Base-by-base conservation (phyloP, 2,888 invertebrate species). In the Dicranocentrus wangi region DNA sequence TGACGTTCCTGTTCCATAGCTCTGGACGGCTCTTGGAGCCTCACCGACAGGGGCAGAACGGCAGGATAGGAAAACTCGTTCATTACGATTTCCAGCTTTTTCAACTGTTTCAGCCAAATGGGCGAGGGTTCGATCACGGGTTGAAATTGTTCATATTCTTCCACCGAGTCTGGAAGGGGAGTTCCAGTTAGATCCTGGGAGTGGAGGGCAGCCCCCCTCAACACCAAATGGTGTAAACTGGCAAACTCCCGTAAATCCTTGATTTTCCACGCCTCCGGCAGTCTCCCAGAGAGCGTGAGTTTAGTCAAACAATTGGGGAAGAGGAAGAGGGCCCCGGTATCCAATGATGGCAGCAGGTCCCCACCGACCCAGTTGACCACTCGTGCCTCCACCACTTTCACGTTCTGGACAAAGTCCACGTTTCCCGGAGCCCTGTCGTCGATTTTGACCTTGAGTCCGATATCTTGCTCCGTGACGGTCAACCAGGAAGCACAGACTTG, bases 31-130 rank as follows among this genome's bases (percentile, higher is more conserved):
- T 83, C 69, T 8, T 51, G 60, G 2, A 80, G 53, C 10, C 82
- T 43, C 0, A 83, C 43, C 2, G 63, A 19, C 0, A 83, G 43
- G 1, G 82, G 77, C 13, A 83, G 71, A 0, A 15, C 32, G n/a
- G 72, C 42, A 28, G 71, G 79, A 32, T 81, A 83, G 1, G 77
- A 61, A 47, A 69, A 81, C 43, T 83, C 83, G 55, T 77, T 81
- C 53, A 77, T 71, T 10, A 83, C 51, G 10, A 83, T 42, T 32
- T 79, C 77, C 19, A 79, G 17, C 32, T 58, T 79, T 32, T 47
- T 65, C n/a, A 79, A 21, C 13, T 23, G 51, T 17, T 39, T 78
- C n/a, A 78, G n/a, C 23, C 43, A 28, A 53, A 78, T 28, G 2
- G 65, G 53, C 2, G 27, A 21, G 69, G 17, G 19, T 42, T 27